These are phyloP conservation scores for Drosophila ananassae DNA, from an alignment of 1,140 invertebrate genomes.

Conservation along the genomic window DNA sequence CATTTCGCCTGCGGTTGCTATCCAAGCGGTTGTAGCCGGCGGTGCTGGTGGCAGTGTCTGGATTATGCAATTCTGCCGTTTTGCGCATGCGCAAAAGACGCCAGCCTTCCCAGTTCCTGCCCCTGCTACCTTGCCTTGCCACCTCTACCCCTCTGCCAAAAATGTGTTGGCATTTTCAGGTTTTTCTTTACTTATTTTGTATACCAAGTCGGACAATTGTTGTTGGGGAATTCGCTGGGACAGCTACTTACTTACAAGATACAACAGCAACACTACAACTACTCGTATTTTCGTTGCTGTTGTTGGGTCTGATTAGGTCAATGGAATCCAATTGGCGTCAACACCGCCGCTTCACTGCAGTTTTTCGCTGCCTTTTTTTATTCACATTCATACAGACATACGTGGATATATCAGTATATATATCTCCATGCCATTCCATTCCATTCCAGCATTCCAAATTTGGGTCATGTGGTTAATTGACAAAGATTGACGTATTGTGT, in stretches of 20 bases:
- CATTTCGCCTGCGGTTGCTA: slow-evolving; percentile 29
- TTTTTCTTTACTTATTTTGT: slow-evolving; percentile 50
- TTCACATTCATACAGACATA: slow-evolving; percentile 17
- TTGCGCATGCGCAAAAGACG: slow-evolving; percentile 43
- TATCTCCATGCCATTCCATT: slow-evolving; percentile 25
- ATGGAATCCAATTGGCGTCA: slow-evolving; percentile 76
- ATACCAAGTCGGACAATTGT: slow-evolving; percentile 11
- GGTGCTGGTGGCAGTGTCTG: neutral
- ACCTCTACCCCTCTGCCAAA: slow-evolving; percentile 13
- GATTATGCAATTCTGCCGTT: slow-evolving; percentile 53
- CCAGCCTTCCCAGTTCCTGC: slow-evolving; percentile 20
- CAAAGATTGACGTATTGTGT: slow-evolving; percentile 81
- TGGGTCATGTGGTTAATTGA: slow-evolving; percentile 79
- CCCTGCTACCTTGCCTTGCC: neutral
- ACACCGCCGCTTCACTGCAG: slow-evolving; percentile 43
- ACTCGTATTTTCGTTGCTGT: slow-evolving; percentile 13
- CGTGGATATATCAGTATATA: slow-evolving; percentile 4
- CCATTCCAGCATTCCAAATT: slow-evolving; percentile 58
- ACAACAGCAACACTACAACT: slow-evolving; percentile 24
- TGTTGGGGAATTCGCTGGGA: slow-evolving; percentile 13
- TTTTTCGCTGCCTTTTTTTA: slow-evolving; percentile 34
- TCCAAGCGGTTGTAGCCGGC: slow-evolving; percentile 11
- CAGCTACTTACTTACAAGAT: slow-evolving; percentile 43
- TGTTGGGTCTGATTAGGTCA: slow-evolving; percentile 71
- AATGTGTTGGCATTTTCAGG: slow-evolving; percentile 58